Evolutionary conservation across 1,140 invertebrate species (phyloP).

Genomic region (Rhagoletis pomonella): DNA sequence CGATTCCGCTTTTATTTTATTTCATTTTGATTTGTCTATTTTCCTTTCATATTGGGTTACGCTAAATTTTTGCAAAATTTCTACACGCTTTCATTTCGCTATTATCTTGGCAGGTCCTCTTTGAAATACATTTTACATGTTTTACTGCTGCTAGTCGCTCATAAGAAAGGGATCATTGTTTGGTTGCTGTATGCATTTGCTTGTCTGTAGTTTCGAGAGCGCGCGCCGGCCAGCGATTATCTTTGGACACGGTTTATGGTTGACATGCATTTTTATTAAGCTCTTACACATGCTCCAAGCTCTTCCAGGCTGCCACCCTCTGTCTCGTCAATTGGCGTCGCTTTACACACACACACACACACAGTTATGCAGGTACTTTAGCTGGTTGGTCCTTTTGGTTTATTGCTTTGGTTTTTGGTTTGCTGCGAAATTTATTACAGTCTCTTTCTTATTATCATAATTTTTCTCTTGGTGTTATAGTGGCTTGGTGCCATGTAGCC

Average conservation of each 20-base stretch:
- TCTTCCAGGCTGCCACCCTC: not conserved
- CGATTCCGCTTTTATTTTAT: not conserved
- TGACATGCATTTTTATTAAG: constrained; percentile 37
- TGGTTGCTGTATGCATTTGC: not conserved
- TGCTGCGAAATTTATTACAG: constrained; percentile 32
- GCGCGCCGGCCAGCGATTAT: not conserved
- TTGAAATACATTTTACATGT: not conserved
- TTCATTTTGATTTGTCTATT: constrained; percentile 43
- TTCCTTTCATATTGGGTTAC: not conserved
- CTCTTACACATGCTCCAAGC: not conserved
- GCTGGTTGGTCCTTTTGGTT: not conserved
- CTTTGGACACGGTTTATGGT: constrained; percentile 49
- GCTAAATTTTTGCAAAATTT: not conserved
- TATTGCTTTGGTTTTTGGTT: no score
- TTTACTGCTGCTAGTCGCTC: not conserved
- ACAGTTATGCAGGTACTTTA: not conserved
- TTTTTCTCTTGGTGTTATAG: constrained; percentile 28
- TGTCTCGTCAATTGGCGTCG: not conserved
- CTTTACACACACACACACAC: not conserved
- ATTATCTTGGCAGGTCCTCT: constrained; percentile 21
- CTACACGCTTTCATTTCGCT: not conserved
- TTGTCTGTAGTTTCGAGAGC: not conserved
- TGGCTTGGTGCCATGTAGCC: not conserved
- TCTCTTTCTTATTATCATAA: constrained; percentile 30
- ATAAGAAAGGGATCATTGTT: no score